phyloP scores from a whole-genome alignment of 2,113 vertebrate species.

The Salvelinus namaycush region DNA sequence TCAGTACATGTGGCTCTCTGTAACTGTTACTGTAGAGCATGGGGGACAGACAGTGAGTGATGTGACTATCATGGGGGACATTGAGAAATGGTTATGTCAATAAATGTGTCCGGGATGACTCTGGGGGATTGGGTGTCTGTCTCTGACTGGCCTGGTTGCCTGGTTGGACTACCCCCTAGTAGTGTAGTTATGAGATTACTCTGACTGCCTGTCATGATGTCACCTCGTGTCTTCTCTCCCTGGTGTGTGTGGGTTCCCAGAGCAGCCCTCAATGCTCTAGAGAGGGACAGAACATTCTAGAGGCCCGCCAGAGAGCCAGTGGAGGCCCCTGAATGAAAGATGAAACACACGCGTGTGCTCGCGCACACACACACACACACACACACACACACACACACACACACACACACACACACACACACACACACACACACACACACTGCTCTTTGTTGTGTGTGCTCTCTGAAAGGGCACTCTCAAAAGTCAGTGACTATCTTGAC shows the following conservation, averaged over 20 bases:
- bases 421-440: conserved; percentile 5
- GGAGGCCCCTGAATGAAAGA: not conserved
- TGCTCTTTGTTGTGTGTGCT: not conserved
- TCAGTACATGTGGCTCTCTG: no score
- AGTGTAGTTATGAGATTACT: not conserved
- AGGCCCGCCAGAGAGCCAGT: not conserved
- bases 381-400: not conserved
- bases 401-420: not conserved
- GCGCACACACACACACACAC: not conserved
- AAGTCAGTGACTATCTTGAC: not conserved
- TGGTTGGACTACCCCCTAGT: not conserved
- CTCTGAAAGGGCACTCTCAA: not conserved
- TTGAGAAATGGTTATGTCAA: conserved; percentile 4
- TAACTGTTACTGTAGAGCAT: no score
- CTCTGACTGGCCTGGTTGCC: not conserved
- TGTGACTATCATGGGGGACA: no score
- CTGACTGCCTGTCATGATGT: conserved; percentile 32
- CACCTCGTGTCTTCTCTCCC: conserved; percentile 38
- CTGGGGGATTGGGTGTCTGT: not conserved
- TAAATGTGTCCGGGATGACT: not conserved
- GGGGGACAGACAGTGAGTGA: not conserved
- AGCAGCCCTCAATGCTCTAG: not conserved
- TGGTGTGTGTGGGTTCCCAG: not conserved
- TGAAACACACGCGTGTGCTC: not conserved
- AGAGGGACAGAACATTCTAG: not conserved